Conservation (phyloP, 2,113 vertebrate species). For the Calyptomena viridis region DNA sequence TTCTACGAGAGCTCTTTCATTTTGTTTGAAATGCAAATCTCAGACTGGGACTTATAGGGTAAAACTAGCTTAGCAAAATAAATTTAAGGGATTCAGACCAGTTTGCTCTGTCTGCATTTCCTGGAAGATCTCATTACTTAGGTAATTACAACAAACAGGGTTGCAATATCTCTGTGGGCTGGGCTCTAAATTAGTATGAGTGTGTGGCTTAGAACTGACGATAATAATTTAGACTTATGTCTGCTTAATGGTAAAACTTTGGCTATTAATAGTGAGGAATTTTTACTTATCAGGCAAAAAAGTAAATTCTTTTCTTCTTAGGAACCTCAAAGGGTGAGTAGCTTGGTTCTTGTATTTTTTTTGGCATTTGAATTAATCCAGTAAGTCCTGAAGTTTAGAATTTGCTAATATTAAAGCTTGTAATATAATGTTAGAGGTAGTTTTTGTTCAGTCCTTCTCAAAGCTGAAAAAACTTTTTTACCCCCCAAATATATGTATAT, state of each 20-base stretch:
- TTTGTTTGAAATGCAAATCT: conserved; percentile 53
- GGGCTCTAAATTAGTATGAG: conserved; percentile 45
- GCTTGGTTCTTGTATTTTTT: not conserved
- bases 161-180: conserved; percentile 61
- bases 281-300: not conserved
- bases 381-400: not conserved
- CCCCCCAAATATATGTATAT: not conserved
- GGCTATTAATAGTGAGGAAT: not conserved
- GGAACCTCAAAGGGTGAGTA: conserved; percentile 18
- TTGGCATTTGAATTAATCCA: not conserved
- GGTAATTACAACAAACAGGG: conserved; percentile 35
- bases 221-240: conserved; percentile 15
- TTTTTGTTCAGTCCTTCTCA: not conserved
- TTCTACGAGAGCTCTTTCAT: not conserved
- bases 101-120: conserved; percentile 37
- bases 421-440: not conserved
- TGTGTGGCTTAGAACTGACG: conserved; percentile 24
- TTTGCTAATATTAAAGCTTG: not conserved
- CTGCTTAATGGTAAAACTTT: conserved; percentile 1
- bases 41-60: not conserved
- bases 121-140: conserved; percentile 49
- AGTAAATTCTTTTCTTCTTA: not conserved
- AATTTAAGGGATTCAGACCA: not conserved
- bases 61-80: not conserved
- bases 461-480: not conserved